A percentile compares a stretch with the other conserved stretches of the same genome.
Evolutionary conservation across 2,797 vertebrate species (phyloP).

Genomic region (Spheniscus humboldti): DNA sequence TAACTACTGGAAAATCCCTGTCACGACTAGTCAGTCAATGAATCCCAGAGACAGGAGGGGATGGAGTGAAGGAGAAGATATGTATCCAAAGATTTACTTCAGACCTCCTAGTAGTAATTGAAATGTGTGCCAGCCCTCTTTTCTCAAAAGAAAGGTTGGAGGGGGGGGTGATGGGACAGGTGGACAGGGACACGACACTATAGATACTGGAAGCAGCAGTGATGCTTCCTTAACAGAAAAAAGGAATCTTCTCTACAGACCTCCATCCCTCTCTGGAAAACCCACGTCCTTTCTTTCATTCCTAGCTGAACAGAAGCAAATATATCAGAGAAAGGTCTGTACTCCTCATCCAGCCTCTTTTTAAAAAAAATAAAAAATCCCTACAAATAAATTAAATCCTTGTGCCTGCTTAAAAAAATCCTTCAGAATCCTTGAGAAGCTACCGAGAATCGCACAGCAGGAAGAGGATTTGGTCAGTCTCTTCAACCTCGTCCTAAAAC

Average conservation of each 20-base stretch:
- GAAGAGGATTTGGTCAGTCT: not conserved
- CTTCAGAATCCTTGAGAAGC: not conserved
- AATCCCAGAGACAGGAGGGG: not conserved
- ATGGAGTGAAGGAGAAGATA: not conserved
- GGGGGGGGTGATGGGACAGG: fast-evolving
- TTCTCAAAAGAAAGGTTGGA: not conserved
- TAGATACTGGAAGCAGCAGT: not conserved
- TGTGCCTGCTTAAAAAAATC: not conserved
- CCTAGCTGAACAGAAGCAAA: not conserved
- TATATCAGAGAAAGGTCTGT: not conserved
- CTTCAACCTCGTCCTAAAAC: not conserved
- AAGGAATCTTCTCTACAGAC: not conserved
- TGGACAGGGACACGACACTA: not conserved
- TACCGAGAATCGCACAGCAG: not conserved
- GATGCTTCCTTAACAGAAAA: not conserved
- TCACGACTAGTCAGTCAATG: not conserved
- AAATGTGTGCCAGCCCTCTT: not conserved
- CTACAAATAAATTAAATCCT: not conserved
- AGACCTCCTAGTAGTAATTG: not conserved
- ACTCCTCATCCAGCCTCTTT: not conserved
- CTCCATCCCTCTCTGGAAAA: not conserved
- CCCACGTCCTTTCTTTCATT: not conserved
- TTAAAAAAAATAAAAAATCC: not conserved
- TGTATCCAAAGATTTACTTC: not conserved
- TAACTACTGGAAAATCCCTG: not conserved